Percentiles rank a stretch among this genome's conserved stretches.
These are phyloP conservation scores for Gila orcuttii DNA, from an alignment of 2,113 vertebrate genomes.

Conservation along the genomic window DNA sequence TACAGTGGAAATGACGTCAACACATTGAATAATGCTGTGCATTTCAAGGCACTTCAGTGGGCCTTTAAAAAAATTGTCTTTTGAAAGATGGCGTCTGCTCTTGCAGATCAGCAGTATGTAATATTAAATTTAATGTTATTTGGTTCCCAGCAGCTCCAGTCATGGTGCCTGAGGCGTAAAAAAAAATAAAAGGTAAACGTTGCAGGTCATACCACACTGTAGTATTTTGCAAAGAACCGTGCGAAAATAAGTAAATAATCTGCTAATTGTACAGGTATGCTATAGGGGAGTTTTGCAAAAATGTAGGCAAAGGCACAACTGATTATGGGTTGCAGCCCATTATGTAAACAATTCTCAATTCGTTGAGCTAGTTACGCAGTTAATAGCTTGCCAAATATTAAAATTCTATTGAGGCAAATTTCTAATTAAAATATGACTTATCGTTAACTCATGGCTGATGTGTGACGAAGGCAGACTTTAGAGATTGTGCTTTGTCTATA, in stretches of 20 bases:
- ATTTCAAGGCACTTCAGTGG: no score
- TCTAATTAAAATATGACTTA: neutral
- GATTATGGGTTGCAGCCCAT: neutral
- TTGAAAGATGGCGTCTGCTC: neutral
- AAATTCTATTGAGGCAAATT: neutral
- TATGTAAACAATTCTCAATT: neutral
- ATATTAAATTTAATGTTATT: neutral
- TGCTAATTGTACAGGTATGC: neutral
- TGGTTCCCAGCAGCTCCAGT: neutral
- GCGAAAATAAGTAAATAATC: no score
- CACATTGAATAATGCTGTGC: no score
- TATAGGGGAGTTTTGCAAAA: neutral
- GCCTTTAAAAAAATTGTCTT: neutral
- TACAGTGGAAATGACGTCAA: no score
- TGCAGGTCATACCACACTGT: no score
- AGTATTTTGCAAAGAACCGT: no score
- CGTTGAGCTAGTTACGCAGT: neutral
- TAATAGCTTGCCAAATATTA: neutral
- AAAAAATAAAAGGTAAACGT: no score
- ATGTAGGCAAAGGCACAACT: neutral
- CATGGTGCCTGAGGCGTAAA: neutral
- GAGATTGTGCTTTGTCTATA: neutral
- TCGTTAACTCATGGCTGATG: neutral
- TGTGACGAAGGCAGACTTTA: neutral
- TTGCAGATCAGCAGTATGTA: neutral